These are phyloP conservation scores for Corythaeola cristata DNA, from an alignment of 2,113 vertebrate species.

Conservation along the genomic window DNA sequence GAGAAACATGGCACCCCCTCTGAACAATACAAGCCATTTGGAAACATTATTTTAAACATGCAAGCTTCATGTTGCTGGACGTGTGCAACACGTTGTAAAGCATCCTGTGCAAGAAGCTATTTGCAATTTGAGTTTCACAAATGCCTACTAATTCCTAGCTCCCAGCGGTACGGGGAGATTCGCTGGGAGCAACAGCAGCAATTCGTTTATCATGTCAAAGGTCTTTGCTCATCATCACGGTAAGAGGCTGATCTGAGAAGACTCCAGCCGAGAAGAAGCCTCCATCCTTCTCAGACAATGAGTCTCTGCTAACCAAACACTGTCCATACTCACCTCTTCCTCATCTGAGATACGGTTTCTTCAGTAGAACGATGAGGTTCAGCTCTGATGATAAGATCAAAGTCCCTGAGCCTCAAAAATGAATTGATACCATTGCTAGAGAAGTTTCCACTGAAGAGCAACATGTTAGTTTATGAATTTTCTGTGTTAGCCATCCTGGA, in stretches of 20 bases:
- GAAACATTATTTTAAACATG: neutral
- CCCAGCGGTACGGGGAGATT: rapidly evolving
- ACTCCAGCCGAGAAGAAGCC: neutral
- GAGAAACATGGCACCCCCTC: neutral
- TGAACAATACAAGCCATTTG: neutral
- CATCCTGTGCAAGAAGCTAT: neutral
- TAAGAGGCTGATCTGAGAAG: neutral
- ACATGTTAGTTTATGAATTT: neutral
- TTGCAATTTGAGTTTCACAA: neutral
- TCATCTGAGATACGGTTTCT: neutral
- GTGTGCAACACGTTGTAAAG: neutral
- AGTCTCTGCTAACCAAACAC: neutral
- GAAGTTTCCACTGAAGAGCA: neutral
- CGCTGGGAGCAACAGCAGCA: neutral
- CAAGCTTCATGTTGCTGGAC: neutral
- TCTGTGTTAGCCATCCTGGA: neutral
- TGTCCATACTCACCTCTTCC: neutral
- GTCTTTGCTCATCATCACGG: neutral
- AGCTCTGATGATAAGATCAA: neutral
- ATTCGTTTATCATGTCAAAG: neutral
- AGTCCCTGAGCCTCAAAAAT: neutral
- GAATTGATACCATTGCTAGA: neutral
- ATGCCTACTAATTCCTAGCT: neutral
- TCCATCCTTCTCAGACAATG: neutral
- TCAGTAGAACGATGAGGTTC: neutral